These are phyloP conservation scores for Castor canadensis DNA, from an alignment of 2,113 vertebrate genomes.

Conservation along the genomic window DNA sequence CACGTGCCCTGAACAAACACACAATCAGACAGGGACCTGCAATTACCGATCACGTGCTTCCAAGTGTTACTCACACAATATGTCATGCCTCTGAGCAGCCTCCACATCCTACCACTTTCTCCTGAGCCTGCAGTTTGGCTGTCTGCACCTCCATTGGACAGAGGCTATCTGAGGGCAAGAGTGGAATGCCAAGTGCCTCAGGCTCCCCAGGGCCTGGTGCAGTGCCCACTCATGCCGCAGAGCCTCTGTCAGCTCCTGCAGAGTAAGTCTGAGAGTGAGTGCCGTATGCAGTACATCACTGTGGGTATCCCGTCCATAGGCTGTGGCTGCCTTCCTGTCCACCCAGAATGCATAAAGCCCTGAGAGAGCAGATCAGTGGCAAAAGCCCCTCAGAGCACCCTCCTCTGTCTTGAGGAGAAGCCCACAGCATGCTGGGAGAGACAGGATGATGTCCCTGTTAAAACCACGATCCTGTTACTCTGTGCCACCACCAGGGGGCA, in stretches of 20 bases:
- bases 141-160: neutral
- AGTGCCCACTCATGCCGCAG: neutral
- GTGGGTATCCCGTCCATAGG: no score
- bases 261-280: neutral
- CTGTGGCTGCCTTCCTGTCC: neutral
- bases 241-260: neutral
- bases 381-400: neutral
- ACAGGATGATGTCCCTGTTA: accelerated
- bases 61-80: neutral
- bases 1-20: neutral
- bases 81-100: neutral
- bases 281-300: neutral
- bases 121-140: neutral
- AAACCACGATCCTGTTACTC: neutral
- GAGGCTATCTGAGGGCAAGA: neutral
- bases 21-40: neutral
- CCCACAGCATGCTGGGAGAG: neutral
- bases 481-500: constrained; percentile 57
- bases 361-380: neutral
- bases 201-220: neutral
- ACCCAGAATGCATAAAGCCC: neutral
- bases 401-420: neutral
- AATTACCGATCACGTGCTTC: neutral
- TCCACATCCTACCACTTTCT: neutral
- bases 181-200: neutral